Evolutionary conservation across 2,113 vertebrate genomes (phyloP), one percentile per base, ranked within the genome.

Genomic region (Hippocampus barbouri): DNA sequence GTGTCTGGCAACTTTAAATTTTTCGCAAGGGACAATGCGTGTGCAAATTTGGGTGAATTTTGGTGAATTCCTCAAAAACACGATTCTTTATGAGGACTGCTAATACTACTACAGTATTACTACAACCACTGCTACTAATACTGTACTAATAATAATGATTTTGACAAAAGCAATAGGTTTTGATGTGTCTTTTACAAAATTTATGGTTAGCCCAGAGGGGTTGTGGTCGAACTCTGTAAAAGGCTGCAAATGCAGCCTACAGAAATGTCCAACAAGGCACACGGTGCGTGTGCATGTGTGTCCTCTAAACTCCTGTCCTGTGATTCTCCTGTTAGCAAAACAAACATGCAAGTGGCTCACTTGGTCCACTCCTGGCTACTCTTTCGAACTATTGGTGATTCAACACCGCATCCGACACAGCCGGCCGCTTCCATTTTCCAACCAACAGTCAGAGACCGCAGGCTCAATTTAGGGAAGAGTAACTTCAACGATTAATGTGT

Each of bases 321-420:
- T 70, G 75, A 68, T 70, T 69, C 25, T 80, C 63, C 78, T 87
- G 85, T 86, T 86, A 86, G 75, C 83, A 87, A 80, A 87, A 88
- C 86, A 90, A 89, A 90, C 86, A 90, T 5, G 70, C 68, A 53
- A 54, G 72, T 41, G 74, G 69, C 68, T 74, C 71, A 79, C 71
- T 75, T 70, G 77, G 69, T 64, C 75, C 67, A 54, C 69, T 67
- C 38, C 73, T 59, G 59, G 71, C 70, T 51, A 70, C 72, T 78
- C 27, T 51, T 79, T 79, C 56, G 65, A 77, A 74, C 76, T 79
- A 70, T 81, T 85, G 90, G 91, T 86, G 89, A 87, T 80, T 86
- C 84, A 91, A 90, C 88, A 89, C 60, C 20, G 66, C 47, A 56
- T 81, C 74, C 47, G 38, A 87, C 73, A 78, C 76, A 67, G 56